Evolutionary conservation across 2,797 vertebrate species (phyloP).

Genomic region (Aulostomus chinensis): DNA sequence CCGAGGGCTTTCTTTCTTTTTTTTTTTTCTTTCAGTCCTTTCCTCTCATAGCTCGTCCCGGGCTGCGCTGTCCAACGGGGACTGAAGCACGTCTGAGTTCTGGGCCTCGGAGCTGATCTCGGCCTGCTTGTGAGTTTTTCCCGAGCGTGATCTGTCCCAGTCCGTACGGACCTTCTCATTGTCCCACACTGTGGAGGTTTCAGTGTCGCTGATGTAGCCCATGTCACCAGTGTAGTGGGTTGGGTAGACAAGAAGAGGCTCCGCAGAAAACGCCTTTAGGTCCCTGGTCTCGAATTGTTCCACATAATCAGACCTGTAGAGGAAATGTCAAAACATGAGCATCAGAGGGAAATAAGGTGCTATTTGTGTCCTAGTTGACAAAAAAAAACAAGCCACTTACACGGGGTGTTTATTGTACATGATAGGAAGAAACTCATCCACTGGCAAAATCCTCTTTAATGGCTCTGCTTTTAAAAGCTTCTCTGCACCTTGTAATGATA

Average conservation of each 20-base stretch:
- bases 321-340: constrained; percentile 2
- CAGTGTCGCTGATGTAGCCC: constrained; percentile 93
- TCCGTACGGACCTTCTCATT: constrained; percentile 86
- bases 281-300: constrained; percentile 85
- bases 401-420: constrained; percentile 94
- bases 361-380: too few relatives aligned
- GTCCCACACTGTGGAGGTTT: constrained; percentile 93
- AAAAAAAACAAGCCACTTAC: constrained; percentile 73
- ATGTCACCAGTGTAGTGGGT: constrained; percentile 92
- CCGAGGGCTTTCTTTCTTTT: constrained; percentile 3
- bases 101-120: constrained; percentile 87
- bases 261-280: constrained; percentile 88
- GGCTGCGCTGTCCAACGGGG: constrained; percentile 86
- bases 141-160: constrained; percentile 89
- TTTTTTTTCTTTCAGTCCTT: not conserved
- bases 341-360: too few relatives aligned
- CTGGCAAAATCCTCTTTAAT: constrained; percentile 86
- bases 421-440: constrained; percentile 92
- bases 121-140: constrained; percentile 88
- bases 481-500: constrained; percentile 87
- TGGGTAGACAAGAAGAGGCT: constrained; percentile 91
- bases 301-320: constrained; percentile 85
- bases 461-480: constrained; percentile 88
- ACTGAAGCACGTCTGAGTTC: constrained; percentile 89
- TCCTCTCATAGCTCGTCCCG: constrained; percentile 88